Evolutionary conservation across 2,797 vertebrate genomes (phyloP), one percentile per base, ranked within the genome.

Genomic region (Synaphobranchus kaupii): DNA sequence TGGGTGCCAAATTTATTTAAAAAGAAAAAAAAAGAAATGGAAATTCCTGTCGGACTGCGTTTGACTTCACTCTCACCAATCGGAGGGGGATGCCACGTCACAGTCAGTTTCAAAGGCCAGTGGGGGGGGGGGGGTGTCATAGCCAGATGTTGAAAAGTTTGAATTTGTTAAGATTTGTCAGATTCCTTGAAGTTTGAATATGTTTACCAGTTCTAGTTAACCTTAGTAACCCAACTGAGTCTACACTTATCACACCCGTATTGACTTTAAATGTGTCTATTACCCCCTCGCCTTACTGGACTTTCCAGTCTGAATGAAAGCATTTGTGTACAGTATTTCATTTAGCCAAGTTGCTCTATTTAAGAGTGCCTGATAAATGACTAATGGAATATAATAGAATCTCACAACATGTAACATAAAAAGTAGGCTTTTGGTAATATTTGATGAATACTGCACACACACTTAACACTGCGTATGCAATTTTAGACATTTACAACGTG

Each of bases 401-500:
- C 56, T 86, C 31, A 66, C 60, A 66, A 25, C 22, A 66, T 17
- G 17, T 66, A 66, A 28, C 22, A 66, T 25, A 66, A 28, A 66
- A 66, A 8, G 25, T 66, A 66, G 22, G 6, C 58, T 20, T 9
- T 54, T 54, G 52, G 10, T 54, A 54, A 54, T 2, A 54, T 54
- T 54, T 54, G 12, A 54, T 54, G 52, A 63, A 63, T 63, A 63
- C 60, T 63, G 22, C 25, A 17, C 1, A 22, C 25, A 54, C 5
- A 86, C 54, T 63, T 81, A 56, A 34, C 39, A 81, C 60, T 34
- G 20, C 28, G 15, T 80, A 56, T 28, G 85, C 47, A 85, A 78
- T 86, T 86, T 81, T 73, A 63, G 60, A 63, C 78, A 50, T 58
- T 66, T 76, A 25, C 39, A 39, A 82, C 86, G 82, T 86, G 76